phyloP scores from a whole-genome alignment of 2,888 invertebrate genomes.

The Euplexia lucipara region DNA sequence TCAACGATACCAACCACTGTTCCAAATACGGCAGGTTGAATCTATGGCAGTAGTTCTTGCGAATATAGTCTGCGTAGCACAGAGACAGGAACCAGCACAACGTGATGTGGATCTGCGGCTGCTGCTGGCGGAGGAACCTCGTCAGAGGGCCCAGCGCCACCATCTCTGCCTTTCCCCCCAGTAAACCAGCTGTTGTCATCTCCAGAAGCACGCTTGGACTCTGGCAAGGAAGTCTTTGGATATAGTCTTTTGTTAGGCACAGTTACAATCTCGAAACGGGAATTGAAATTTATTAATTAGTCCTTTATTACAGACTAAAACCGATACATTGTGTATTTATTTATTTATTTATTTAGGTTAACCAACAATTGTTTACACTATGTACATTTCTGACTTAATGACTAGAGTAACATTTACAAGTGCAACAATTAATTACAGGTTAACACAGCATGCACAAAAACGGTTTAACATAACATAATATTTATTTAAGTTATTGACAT shows the following conservation, averaged over 20 bases:
- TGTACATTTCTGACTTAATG: no score
- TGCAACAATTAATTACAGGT: no score
- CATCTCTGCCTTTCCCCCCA: constrained; percentile 78
- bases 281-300: no score
- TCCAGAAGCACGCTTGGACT: constrained; percentile 85
- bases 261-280: not conserved
- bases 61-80: constrained; percentile 87
- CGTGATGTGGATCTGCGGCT: constrained; percentile 88
- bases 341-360: no score
- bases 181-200: constrained; percentile 84
- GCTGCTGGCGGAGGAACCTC: constrained; percentile 83
- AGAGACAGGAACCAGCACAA: constrained; percentile 88
- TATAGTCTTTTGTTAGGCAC: not conserved
- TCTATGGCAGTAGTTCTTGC: constrained; percentile 84
- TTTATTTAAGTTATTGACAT: no score
- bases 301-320: no score
- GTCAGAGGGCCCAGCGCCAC: constrained; percentile 82
- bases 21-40: constrained; percentile 88
- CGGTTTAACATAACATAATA: no score
- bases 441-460: no score
- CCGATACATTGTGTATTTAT: no score
- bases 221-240: constrained; percentile 61
- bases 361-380: no score
- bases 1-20: constrained; percentile 82
- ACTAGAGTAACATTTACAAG: no score